Base-by-base conservation (phyloP, 1,140 invertebrate genomes). In the Panulirus ornatus region DNA sequence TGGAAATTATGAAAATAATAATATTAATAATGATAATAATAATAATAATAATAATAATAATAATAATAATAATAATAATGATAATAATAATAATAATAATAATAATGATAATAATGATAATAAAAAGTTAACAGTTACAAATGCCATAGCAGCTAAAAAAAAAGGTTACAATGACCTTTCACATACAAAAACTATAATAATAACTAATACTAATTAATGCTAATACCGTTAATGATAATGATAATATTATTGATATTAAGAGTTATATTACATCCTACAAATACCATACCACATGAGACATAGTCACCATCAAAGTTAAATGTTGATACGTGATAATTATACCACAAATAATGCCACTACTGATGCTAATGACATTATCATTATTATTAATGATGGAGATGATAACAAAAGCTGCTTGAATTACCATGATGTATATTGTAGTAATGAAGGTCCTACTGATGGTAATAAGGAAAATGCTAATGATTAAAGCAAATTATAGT, bases 31-130 rank as follows among this genome's bases (percentile, higher is more conserved):
- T 84, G 70, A 44, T 27, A 42, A 47, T 30, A 14, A 47, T 44
- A 34, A n/a, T 27, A 42, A 42, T 42, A 44, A 71, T 84, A 47
- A 71, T 27, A 34, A 71, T 70, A 63, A 19, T 40, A 30, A n/a
- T 66, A 16, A 83, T 36, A 22, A 63, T 19, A 38, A 66, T 66
- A n/a, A 66, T 66, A 70, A 83, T 83, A 27, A 63, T 42, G 36
- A 66, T 36, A 38, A 83, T 40, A 83, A 83, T 63, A 66, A 83
- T 22, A 40, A 83, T 19, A 22, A 54, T 27, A 82, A 58, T 1
- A 82, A 58, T 82, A 30, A 82, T 11, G 19, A 30, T 14, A 70
- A 70, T 27, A 40, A 84, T 70, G 16, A 36, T 63, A 54, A 36
- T 58, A 22, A 19, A 47, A 47, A 78, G 44, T 44, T 22, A 0